A percentile compares a stretch with the other conserved stretches of the same genome.
These are phyloP conservation scores for Hololepta plana DNA, from an alignment of 2,888 invertebrate genomes.

Conservation along the genomic window DNA sequence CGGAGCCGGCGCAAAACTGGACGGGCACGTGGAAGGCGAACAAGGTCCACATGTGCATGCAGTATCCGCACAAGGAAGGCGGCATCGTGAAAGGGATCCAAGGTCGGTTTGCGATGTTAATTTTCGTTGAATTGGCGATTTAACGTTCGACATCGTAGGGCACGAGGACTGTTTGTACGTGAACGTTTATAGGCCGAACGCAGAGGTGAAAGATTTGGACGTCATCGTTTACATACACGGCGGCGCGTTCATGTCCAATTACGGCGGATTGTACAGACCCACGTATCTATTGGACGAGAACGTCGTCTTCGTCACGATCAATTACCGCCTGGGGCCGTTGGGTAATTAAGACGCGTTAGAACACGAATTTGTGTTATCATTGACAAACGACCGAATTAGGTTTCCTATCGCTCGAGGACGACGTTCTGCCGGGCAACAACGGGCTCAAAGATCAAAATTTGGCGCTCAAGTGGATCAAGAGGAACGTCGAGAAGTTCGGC, in stretches of 20 bases:
- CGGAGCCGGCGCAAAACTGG: conserved; percentile 40
- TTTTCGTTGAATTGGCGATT: too few relatives aligned
- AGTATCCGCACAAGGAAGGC: too few relatives aligned
- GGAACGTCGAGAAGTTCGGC: conserved; percentile 50
- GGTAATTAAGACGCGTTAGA: too few relatives aligned
- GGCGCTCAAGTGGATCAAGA: conserved; percentile 49
- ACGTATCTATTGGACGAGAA: conserved; percentile 41
- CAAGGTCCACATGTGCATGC: conserved; percentile 23
- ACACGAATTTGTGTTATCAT: too few relatives aligned
- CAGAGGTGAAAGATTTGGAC: too few relatives aligned
- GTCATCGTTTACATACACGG: conserved; percentile 50
- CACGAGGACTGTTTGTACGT: conserved; percentile 49
- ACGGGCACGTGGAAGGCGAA: conserved; percentile 49
- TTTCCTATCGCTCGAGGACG: conserved; percentile 57
- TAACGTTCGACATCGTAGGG: too few relatives aligned
- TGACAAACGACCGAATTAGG: too few relatives aligned
- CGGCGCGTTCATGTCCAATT: conserved; percentile 50
- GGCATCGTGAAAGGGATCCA: too few relatives aligned
- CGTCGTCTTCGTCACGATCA: conserved; percentile 48
- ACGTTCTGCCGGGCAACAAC: conserved; percentile 47
- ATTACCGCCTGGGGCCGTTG: conserved; percentile 53
- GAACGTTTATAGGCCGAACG: conserved; percentile 46
- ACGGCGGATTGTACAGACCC: conserved; percentile 33
- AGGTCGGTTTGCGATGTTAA: too few relatives aligned
- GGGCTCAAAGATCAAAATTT: conserved; percentile 57